Conservation (phyloP, 2,888 invertebrate genomes). For the Arrhopalites spinosus region DNA sequence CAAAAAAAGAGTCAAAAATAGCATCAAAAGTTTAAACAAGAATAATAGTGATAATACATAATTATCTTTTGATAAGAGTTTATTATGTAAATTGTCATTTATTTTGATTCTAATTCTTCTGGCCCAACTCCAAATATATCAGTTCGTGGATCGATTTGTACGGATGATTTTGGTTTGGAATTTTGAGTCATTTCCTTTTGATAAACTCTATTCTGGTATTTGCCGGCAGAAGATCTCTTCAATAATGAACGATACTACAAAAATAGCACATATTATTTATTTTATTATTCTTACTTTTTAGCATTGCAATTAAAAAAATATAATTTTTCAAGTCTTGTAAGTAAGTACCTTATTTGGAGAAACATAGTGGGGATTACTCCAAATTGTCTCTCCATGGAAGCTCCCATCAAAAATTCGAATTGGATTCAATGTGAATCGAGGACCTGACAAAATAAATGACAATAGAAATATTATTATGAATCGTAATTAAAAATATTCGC, state of each 20-base stretch:
- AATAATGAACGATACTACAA: conserved; percentile 71
- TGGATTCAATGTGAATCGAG: conserved; percentile 69
- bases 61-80: no score
- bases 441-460: conserved; percentile 60
- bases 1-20: no score
- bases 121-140: conserved; percentile 75
- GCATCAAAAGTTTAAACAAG: no score
- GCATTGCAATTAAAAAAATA: not conserved
- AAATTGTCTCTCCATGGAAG: conserved; percentile 88
- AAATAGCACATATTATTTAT: conserved; percentile 26
- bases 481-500: no score
- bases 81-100: no score
- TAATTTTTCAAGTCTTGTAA: not conserved
- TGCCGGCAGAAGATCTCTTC: conserved; percentile 70
- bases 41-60: no score
- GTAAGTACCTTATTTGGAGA: conserved; percentile 77
- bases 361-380: conserved; percentile 90
- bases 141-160: conserved; percentile 73
- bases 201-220: conserved; percentile 78
- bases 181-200: no score
- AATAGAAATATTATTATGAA: not conserved
- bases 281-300: conserved; percentile 3
- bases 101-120: conserved; percentile 59
- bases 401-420: conserved; percentile 94
- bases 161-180: conserved; percentile 73